Base-by-base conservation (phyloP, 2,113 vertebrate genomes). In the Choloepus hoffmanni region DNA sequence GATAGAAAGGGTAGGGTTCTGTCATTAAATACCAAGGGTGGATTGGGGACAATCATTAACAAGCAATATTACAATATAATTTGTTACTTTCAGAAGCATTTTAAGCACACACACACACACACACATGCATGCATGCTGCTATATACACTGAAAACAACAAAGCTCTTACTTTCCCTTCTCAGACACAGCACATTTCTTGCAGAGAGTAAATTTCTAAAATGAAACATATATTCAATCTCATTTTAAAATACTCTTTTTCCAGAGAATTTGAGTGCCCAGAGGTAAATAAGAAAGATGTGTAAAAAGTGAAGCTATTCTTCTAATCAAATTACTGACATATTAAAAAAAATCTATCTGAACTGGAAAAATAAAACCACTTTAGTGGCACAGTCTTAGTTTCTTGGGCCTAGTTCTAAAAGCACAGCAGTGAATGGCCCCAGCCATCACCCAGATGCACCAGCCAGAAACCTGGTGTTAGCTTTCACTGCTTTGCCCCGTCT, bases 201-300 rank as follows among this genome's bases (percentile, higher is more conserved):
- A 79, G 15, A 81, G 33, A 82, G 43, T 43, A 82, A 90, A 89
- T 14, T 76, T 83, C 90, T 16, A 11, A 84, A 90, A 88, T 88
- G 85, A 95, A 95, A 78, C 63, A 72, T 70, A 81, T 90, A 79
- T 93, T 85, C 78, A 67, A 15, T 74, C 53, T 68, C 53, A 88
- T 93, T 91, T 74, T 78, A 93, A 91, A 96, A 63, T 94, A 91
- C 30, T 85, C 82, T 93, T 97, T 92, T 91, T 79, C 30, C 45
- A 86, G 85, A 93, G 91, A 77, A 63, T 85, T 82, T 95, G 78
- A 87, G 62, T 94, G 55, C n/a, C 89, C 65, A 78, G 18, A 93
- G 55, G 78, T 85, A 95, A 90, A 93, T 77, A 95, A 74, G 21
- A 81, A 67, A 96, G 48, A 85, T 77, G 30, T 93, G 36, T 93